Percentiles rank a stretch among this genome's conserved stretches.
Conservation (phyloP, 1,140 invertebrate genomes). For the Micrasema minimum region DNA sequence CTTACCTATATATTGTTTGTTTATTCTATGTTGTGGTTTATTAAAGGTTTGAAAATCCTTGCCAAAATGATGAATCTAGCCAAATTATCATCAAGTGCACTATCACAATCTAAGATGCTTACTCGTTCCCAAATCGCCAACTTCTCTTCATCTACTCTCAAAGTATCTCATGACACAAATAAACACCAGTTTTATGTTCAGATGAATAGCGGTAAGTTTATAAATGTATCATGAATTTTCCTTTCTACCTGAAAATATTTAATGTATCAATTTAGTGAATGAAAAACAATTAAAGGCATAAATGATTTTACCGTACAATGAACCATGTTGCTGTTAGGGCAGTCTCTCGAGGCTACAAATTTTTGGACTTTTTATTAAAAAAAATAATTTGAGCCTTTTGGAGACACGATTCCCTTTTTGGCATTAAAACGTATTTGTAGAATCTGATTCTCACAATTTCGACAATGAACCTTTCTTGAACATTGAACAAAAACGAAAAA, state of each 20-base stretch:
- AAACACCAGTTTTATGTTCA: constrained; percentile 27
- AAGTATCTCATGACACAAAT: constrained; percentile 13
- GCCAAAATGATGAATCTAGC: no score
- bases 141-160: constrained; percentile 22
- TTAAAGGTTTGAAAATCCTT: no score
- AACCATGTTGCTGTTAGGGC: neutral
- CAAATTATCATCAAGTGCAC: neutral
- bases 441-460: no score
- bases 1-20: no score
- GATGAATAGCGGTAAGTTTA: constrained; percentile 28
- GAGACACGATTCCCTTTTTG: no score
- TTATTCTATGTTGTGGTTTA: no score
- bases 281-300: neutral
- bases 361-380: neutral
- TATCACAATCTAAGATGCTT: constrained; percentile 24
- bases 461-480: no score
- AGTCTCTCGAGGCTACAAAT: neutral
- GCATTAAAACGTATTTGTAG: no score
- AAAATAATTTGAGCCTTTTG: neutral
- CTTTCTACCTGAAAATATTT: neutral
- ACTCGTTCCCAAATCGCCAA: constrained; percentile 23
- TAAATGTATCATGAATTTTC: neutral
- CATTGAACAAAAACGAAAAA: no score
- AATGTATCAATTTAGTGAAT: neutral
- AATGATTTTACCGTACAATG: neutral